Evolutionary conservation across 35 echinoderm and acorn worm species (phyloP), one percentile per base, ranked within the genome.

Genomic region (Ophioderma brevispina): DNA sequence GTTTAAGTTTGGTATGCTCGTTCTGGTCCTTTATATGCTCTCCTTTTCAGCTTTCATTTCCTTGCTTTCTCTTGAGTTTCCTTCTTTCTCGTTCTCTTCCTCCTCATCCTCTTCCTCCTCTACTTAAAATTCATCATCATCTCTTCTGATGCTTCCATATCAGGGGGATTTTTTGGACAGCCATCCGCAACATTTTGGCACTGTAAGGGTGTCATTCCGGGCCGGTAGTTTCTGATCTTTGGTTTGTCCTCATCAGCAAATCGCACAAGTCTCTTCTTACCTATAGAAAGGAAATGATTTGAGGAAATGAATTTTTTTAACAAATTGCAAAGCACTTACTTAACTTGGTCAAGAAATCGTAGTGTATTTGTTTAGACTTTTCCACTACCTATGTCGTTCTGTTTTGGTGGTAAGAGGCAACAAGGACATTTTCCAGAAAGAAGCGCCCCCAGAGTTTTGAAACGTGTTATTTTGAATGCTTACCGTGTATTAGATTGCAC

Each of bases 161-260:
- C 40, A 84, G 80, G 86, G n/a, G n/a, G 19, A 89, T 76, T 36
- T 91, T 64, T 56, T 98, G 96, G 13, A 93, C 96, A n/a, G 96
- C 96, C 91, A 98, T 95, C 37, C 84, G 88, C 80, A 98, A 89
- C 96, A 98, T 98, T 37, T 78, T 92, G 36, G 96, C 96, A n/a
- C 43, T 98, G 96, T 18, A 98, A 64, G 30, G 96, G 87, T 11
- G 96, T 92, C 96, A 98, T 98, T 83, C 96, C 96, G 0, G 90
- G 93, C n/a, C 0, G 96, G 96, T 36, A 99, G 79, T 39, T 86
- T 90, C 14, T 32, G 31, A n/a, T 46, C 5, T 4, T 46, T 46
- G 41, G 41, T 46, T 46, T 46, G 17, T 46, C 41, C 17, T 46
- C 41, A 46, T 46, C 41, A 46, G 41, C 41, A 46, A 46, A 46